Percentiles rank a stretch among this genome's conserved stretches.
phyloP scores from a whole-genome alignment of 2,113 vertebrate species.

The Alouatta palliata region DNA sequence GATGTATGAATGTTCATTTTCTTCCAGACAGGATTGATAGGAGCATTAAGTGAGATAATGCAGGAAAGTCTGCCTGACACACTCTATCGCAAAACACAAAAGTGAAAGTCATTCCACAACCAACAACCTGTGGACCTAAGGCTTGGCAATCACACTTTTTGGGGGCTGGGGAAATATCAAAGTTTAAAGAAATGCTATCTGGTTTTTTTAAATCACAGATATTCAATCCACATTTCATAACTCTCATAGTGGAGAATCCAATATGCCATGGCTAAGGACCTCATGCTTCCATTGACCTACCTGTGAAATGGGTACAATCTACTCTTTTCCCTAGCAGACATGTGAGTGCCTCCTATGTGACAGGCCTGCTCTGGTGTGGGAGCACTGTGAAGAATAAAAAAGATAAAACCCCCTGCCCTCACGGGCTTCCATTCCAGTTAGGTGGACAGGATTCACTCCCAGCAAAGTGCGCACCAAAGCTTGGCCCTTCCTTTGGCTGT shows the following conservation, averaged over 20 bases:
- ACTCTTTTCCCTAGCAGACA: neutral
- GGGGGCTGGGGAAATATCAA: neutral
- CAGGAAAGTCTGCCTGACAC: neutral
- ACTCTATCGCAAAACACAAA: neutral
- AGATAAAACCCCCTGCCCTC: neutral
- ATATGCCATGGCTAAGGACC: neutral
- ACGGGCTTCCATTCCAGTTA: neutral
- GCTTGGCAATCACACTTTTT: neutral
- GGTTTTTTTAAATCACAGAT: neutral
- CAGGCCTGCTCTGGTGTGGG: neutral
- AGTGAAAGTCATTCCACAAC: neutral
- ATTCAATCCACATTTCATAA: neutral
- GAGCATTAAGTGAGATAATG: neutral
- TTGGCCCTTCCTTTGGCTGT: neutral
- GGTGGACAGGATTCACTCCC: too few species aligned
- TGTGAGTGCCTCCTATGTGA: neutral
- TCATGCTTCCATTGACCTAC: neutral
- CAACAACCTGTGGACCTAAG: neutral
- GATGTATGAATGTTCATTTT: neutral
- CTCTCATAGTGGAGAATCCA: neutral
- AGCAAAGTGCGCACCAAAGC: rapidly evolving
- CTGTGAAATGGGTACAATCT: neutral
- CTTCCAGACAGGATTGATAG: neutral
- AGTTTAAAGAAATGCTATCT: neutral
- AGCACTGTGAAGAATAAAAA: neutral